Base-by-base conservation (phyloP, 2,797 vertebrate species). In the Pangasius sanitwongsei region DNA sequence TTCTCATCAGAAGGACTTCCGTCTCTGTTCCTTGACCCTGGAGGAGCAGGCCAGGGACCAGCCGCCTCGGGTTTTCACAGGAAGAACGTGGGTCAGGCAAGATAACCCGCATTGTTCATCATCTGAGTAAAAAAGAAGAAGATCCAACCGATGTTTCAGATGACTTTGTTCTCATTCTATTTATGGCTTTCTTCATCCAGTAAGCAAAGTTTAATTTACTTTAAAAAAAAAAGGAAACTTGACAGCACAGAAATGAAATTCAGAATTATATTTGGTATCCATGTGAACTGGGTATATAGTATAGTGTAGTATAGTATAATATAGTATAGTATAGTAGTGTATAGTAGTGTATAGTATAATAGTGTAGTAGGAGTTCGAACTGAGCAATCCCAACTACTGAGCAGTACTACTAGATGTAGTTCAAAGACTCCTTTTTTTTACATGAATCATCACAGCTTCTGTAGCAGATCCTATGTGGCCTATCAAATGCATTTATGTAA, bases 1-100 rank as follows among this genome's bases (percentile, higher is more conserved):
- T 87, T 92, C 92, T 92, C 92, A 92, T 91, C 91, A 83, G 89
- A 90, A 85, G 87, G 89, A 67, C 88, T 91, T 94, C 92, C 90
- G 41, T 92, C 89, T 93, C 92, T 88, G 90, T 93, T 91, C 89
- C 70, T 91, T 93, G 93, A 95, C 93, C 93, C 92, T 91, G 55
- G 41, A 86, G 55, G 83, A 91, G 80, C 67, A 90, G 88, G 91
- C 83, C 89, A 91, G 87, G 93, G 91, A 91, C 91, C 48, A 20
- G 57, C 28, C 34, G 34, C 70, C 81, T 80, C 37, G 28, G 70
- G 61, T 48, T 67, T 81, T 57, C 34, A 74, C 69, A 89, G 89
- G 89, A 90, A 87, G 69, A 87, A 53, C 18, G 3, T 11, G 41
- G 65, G 81, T 44, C 81, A 81, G 37, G 75, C 28, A 44, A 86